Evolutionary conservation across 2,888 invertebrate species (phyloP).

Genomic region (Nemoura dubitans): DNA sequence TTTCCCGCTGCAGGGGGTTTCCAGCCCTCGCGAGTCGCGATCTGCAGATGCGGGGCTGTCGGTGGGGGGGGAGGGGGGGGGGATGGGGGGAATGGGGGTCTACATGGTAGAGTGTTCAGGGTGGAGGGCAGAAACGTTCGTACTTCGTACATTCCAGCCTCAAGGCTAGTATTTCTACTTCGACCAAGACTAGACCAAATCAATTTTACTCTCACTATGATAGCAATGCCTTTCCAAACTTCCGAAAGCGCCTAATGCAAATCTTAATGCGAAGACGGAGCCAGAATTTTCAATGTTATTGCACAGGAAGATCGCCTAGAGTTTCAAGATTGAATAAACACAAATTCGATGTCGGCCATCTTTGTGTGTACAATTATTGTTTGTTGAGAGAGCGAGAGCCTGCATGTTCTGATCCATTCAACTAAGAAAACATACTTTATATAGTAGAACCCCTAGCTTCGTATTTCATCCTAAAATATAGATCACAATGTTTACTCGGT

Average conservation of each 20-base stretch:
- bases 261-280: slow-evolving; percentile 13
- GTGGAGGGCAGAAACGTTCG: too few species aligned
- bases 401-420: slow-evolving; percentile 30
- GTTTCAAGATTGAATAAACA: slow-evolving; percentile 33
- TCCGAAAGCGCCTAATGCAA: not conserved
- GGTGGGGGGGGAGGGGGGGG: too few species aligned
- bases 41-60: too few species aligned
- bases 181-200: not conserved
- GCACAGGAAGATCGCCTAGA: not conserved
- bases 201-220: not conserved
- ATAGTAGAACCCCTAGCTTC: not conserved
- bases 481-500: not conserved
- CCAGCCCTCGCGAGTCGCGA: not conserved
- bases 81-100: too few species aligned
- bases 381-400: slow-evolving; percentile 22
- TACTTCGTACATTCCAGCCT: not conserved
- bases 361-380: slow-evolving; percentile 36
- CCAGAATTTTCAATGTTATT: slow-evolving; percentile 28
- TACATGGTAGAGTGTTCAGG: too few species aligned
- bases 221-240: not conserved
- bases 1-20: not conserved
- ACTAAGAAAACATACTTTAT: slow-evolving; percentile 34
- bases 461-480: not conserved
- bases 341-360: slow-evolving; percentile 9
- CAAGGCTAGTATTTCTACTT: not conserved